Evolutionary conservation across 1,140 invertebrate genomes (phyloP).

Genomic region (Zaprionus camerounensis): DNA sequence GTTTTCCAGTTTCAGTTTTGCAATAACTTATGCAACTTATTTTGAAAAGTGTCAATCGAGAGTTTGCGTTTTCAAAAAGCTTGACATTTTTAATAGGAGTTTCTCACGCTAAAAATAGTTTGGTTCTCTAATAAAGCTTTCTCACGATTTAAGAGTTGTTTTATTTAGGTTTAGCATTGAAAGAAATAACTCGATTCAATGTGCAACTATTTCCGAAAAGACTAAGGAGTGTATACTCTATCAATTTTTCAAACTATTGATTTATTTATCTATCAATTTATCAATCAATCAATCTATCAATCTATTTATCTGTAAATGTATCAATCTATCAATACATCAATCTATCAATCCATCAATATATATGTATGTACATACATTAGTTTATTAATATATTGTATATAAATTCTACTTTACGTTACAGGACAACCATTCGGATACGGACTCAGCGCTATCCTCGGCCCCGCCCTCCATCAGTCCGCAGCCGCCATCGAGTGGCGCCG

Average conservation of each 20-base stretch:
- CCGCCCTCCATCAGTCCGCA: slow-evolving; percentile 83
- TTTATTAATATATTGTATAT: neutral
- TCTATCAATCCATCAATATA: too few species aligned
- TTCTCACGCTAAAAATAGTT: neutral
- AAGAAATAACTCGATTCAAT: neutral
- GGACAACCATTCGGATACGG: slow-evolving; percentile 80
- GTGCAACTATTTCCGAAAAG: too few species aligned
- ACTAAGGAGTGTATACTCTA: neutral
- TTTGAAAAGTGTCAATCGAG: slow-evolving; percentile 6
- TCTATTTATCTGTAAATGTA: too few species aligned
- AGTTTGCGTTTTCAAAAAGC: slow-evolving; percentile 1
- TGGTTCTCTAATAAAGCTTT: neutral
- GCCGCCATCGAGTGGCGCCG: slow-evolving; percentile 75
- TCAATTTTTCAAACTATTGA: neutral
- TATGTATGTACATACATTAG: neutral
- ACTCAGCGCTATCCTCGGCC: slow-evolving; percentile 83
- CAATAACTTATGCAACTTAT: slow-evolving; percentile 3
- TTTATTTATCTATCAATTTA: too few species aligned
- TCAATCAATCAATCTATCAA: too few species aligned
- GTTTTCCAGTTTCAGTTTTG: neutral
- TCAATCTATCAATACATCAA: too few species aligned
- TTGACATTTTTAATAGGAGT: neutral
- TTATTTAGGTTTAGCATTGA: neutral
- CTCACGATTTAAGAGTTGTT: neutral
- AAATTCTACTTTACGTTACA: slow-evolving; percentile 11